These are phyloP conservation scores for Typhlomys cinereus DNA, from an alignment of 2,113 vertebrate genomes.

Conservation along the genomic window DNA sequence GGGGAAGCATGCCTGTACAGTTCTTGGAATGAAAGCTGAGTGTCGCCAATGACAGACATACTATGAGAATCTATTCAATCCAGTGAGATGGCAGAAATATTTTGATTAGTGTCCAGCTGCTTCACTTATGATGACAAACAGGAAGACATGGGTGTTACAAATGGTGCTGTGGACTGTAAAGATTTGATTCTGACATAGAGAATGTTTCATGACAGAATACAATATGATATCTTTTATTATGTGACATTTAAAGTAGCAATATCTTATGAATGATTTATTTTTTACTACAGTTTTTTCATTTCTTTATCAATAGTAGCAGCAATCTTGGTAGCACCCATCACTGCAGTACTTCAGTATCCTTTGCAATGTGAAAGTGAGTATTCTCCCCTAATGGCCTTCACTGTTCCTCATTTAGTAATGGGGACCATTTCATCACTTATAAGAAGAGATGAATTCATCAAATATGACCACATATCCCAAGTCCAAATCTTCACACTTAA, in stretches of 20 bases:
- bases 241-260: constrained; percentile 70
- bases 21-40: constrained; percentile 7
- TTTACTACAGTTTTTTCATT: background rate
- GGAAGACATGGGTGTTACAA: constrained; percentile 53
- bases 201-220: constrained; percentile 16
- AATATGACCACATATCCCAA: constrained; percentile 11
- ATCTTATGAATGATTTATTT: constrained; percentile 10
- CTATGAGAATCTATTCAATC: background rate
- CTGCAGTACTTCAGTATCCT: background rate
- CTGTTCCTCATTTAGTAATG: constrained; percentile 42
- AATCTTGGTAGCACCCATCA: background rate
- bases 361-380: background rate
- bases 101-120: constrained; percentile 16
- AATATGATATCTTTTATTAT: constrained; percentile 56
- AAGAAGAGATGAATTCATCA: constrained; percentile 59
- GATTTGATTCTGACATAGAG: constrained; percentile 65
- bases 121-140: background rate
- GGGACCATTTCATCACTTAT: background rate
- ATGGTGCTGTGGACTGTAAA: constrained; percentile 54
- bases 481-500: constrained; percentile 15
- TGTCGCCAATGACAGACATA: background rate
- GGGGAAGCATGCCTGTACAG: constrained; percentile 1
- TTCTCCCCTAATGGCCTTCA: constrained; percentile 1
- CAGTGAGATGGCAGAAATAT: background rate
- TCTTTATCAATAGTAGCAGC: background rate